Percentiles rank a stretch among this genome's conserved stretches.
These are phyloP conservation scores for Resseliella maxima DNA, from an alignment of 2,888 invertebrate species.

Conservation along the genomic window DNA sequence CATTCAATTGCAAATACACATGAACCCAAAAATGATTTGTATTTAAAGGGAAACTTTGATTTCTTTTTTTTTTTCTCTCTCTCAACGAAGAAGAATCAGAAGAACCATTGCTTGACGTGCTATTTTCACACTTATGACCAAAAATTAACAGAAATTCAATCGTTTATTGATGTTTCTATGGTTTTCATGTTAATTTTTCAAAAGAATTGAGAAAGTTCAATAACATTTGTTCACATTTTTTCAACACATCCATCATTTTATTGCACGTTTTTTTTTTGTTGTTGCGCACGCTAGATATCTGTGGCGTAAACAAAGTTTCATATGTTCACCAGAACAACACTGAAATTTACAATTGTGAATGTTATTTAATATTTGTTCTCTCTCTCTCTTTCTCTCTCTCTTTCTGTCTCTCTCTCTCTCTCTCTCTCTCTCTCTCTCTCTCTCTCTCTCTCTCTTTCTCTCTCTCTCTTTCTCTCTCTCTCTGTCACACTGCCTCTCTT, in stretches of 20 bases:
- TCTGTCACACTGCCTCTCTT: not conserved
- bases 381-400: no score
- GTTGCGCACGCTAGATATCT: no score
- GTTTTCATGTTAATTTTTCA: slow-evolving; percentile 10
- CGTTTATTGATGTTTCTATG: not conserved
- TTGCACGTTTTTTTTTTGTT: not conserved
- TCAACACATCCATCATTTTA: not conserved
- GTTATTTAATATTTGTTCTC: no score
- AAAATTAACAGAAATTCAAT: not conserved
- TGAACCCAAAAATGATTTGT: not conserved
- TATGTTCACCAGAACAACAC: no score
- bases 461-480: not conserved
- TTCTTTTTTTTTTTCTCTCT: no score
- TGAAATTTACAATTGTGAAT: no score
- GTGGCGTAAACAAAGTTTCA: not conserved
- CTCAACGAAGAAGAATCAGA: not conserved
- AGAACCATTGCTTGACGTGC: not conserved
- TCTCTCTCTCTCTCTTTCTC: no score
- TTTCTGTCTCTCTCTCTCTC: no score
- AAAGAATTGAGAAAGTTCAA: not conserved
- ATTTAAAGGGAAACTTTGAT: not conserved
- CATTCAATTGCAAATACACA: not conserved
- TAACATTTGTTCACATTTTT: slow-evolving; percentile 37
- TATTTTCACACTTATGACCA: not conserved
- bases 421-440: no score